Evolutionary conservation across 2,888 invertebrate species (phyloP).

Genomic region (Callinectes sapidus): DNA sequence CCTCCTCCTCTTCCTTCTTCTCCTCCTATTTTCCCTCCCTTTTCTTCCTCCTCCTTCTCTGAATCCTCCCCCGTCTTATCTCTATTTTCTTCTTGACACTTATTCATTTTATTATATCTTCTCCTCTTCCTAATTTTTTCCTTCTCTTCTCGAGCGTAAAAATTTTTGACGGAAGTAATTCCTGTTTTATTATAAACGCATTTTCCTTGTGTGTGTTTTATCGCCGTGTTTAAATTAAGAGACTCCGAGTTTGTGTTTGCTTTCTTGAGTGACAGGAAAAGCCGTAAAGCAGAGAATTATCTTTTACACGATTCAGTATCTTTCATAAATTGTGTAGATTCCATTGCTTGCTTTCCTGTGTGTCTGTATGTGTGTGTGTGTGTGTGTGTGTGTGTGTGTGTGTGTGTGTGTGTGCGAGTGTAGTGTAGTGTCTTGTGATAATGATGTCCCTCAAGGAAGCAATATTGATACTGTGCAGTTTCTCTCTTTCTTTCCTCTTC

Average conservation of each 20-base stretch:
- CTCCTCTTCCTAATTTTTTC: background rate
- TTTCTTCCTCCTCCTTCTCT: background rate
- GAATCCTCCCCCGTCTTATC: background rate
- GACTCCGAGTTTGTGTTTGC: background rate
- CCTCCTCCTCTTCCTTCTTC: background rate
- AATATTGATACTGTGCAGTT: background rate
- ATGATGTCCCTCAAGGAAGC: background rate
- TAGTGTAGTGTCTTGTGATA: background rate
- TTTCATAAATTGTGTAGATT: background rate
- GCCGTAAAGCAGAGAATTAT: background rate
- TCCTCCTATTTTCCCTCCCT: background rate
- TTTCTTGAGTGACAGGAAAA: background rate
- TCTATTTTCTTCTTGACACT: background rate
- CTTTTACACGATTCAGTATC: background rate
- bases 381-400: background rate
- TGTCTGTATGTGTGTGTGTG: conserved; percentile 8
- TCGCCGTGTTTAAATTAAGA: background rate
- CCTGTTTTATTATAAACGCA: background rate
- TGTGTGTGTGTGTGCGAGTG: background rate
- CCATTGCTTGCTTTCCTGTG: background rate
- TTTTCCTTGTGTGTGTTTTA: conserved; percentile 2
- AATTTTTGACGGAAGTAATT: background rate
- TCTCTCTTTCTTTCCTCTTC: background rate
- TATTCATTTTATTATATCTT: background rate
- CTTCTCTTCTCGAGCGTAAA: background rate